Evolutionary conservation across 2,113 vertebrate genomes (phyloP), one percentile per base, ranked within the genome.

Genomic region (Acanthochromis polyacanthus): DNA sequence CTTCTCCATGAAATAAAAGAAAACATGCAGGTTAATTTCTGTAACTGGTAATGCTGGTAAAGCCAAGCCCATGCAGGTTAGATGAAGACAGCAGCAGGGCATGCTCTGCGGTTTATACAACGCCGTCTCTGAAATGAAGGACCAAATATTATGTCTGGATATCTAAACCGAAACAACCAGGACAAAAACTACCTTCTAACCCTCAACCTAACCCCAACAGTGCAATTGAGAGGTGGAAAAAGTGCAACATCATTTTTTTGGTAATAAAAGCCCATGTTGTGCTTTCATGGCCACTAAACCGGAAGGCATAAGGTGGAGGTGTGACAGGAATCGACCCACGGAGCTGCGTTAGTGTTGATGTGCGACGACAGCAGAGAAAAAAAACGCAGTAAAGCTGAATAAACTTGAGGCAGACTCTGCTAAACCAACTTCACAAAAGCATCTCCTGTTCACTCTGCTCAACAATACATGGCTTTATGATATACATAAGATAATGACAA

Each of bases 401-500:
- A 62, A 5, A 64, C 60, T 1, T 57, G 20, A 79, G 46, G 58
- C 30, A 30, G 6, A 55, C 43, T 55, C 10, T 28, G 10, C 9
- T 7, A 75, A 78, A 82, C 17, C 30, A 62, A 62, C 64, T 46
- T 28, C 15, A 43, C 10, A 55, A 56, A 80, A 23, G 64, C 43
- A n/a, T 19, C 45, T 30, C n/a, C 67, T 2, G 20, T 55, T 38
- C 28, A 8, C 5, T 76, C 66, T 61, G 52, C 68, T 80, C 75
- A 38, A 52, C 78, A 50, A 80, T 15, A 77, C 78, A 77, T 75
- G 78, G 71, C 61, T 88, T 81, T 65, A 76, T 17, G 14, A 75
- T 46, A 83, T 10, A 63, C 40, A 68, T 28, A 66, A 80, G 69
- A 86, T 78, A 63, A 77, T 25, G 28, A 52, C 80, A 89, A 91